These are phyloP conservation scores for Pelecanus crispus DNA, from an alignment of 2,113 vertebrate species.

Conservation along the genomic window DNA sequence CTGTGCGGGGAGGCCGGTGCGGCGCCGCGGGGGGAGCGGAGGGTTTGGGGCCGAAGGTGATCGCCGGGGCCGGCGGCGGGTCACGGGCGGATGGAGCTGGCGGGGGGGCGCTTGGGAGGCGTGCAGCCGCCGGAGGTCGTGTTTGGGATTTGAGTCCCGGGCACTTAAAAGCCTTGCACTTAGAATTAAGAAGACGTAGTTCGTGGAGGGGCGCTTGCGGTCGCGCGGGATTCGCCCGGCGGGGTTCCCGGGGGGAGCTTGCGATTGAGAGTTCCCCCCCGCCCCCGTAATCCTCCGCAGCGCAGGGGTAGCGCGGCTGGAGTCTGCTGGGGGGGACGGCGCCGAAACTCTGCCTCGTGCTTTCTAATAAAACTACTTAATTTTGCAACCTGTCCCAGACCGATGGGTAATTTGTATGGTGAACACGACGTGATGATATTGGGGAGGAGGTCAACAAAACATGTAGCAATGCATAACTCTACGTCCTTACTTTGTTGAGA, in stretches of 20 bases:
- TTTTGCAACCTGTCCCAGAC: not conserved
- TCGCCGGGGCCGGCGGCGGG: too few species aligned
- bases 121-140: not conserved
- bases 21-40: not conserved
- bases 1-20: not conserved
- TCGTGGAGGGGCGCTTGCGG: not conserved
- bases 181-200: not conserved
- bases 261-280: too few species aligned
- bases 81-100: too few species aligned
- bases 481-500: not conserved
- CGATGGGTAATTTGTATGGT: not conserved
- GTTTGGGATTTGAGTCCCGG: not conserved
- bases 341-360: not conserved
- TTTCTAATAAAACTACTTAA: rapidly evolving
- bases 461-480: rapidly evolving
- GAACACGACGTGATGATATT: rapidly evolving
- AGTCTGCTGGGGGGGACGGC: rapidly evolving
- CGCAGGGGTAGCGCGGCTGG: rapidly evolving
- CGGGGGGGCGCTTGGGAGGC: rapidly evolving
- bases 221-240: rapidly evolving
- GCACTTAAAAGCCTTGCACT: not conserved
- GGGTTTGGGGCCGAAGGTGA: too few species aligned
- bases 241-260: not conserved
- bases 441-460: not conserved
- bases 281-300: too few species aligned